Conservation (phyloP, 2,113 vertebrate genomes). For the Strigops habroptila region DNA sequence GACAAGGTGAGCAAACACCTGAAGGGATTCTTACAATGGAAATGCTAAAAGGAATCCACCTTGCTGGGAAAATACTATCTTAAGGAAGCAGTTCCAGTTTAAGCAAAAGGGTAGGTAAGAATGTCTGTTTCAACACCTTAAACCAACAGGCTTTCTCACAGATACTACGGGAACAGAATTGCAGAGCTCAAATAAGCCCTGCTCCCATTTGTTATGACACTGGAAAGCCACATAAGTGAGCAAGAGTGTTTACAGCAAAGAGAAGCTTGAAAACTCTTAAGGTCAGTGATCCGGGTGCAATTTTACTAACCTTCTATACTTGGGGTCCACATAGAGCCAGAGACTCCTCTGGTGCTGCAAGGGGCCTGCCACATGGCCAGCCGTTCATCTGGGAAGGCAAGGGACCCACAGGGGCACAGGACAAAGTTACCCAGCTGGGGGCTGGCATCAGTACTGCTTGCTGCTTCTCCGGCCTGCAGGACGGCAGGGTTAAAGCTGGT, state of each 20-base stretch:
- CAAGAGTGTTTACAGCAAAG: not conserved
- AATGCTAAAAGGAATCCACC: not conserved
- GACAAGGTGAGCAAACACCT: not conserved
- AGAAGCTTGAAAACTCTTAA: not conserved
- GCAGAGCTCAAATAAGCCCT: not conserved
- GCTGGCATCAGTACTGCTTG: not conserved
- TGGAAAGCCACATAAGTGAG: not conserved
- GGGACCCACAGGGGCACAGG: not conserved
- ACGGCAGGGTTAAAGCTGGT: not conserved
- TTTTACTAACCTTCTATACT: conserved; percentile 5
- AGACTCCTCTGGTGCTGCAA: not conserved
- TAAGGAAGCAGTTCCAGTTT: not conserved
- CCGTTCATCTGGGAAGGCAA: not conserved
- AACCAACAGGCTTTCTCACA: not conserved
- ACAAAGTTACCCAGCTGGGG: not conserved
- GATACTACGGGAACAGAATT: not conserved
- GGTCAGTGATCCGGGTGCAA: not conserved
- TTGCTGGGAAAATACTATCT: not conserved
- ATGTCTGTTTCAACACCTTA: not conserved
- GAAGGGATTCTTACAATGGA: not conserved
- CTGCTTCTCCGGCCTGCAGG: not conserved
- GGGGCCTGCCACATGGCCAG: not conserved
- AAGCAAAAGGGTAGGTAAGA: not conserved
- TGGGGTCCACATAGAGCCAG: not conserved
- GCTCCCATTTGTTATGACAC: not conserved